Evolutionary conservation across 2,797 vertebrate species (phyloP), one percentile per base, ranked within the genome.

Genomic region (Vespertilio murinus): DNA sequence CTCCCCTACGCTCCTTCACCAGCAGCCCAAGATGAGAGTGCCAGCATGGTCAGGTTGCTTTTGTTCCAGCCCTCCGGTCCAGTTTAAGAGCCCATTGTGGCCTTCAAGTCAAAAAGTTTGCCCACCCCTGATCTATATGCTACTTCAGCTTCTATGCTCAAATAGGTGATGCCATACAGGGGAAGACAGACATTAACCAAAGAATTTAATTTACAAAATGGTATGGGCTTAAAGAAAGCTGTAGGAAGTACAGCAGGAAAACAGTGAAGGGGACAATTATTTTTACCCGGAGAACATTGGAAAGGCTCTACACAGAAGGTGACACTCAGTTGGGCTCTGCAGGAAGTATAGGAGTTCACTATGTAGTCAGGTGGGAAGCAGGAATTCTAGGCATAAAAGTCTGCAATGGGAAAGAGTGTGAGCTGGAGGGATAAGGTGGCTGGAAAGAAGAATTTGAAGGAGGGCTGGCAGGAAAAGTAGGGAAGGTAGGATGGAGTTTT

Each of bases 391-490:
- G 30, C 47, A 16, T 56, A 11, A 49, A 77, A 30, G 11, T 78
- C 40, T 71, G 9, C 3, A 54, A 7, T 73, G 40, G 30, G 13
- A 67, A 64, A 59, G 56, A 61, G 33, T 45, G 1, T 17, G n/a
- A 23, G 52, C 18, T 8, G n/a, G 22, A 16, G 22, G 6, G 23
- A 7, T 45, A 56, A 8, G 2, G 18, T 25, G 17, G 17, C n/a
- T 42, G n/a, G n/a, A 84, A 84, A 77, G 61, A 11, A 88, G 56
- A 88, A 30, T 75, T 30, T 52, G 38, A 93, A 89, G 90, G 64
- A 35, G 7, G 64, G 7, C 18, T 49, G 17, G 38, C 16, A 59
- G n/a, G 17, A 33, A 73, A 52, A 80, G 7, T 47, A 54, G 11
- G 12, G 54, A 22, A 20, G 13, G 22, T 16, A 38, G 22, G 33